Percentiles rank a stretch among this genome's conserved stretches.
Evolutionary conservation across 2,113 vertebrate species (phyloP).

Genomic region (Gopherus evgoodei): DNA sequence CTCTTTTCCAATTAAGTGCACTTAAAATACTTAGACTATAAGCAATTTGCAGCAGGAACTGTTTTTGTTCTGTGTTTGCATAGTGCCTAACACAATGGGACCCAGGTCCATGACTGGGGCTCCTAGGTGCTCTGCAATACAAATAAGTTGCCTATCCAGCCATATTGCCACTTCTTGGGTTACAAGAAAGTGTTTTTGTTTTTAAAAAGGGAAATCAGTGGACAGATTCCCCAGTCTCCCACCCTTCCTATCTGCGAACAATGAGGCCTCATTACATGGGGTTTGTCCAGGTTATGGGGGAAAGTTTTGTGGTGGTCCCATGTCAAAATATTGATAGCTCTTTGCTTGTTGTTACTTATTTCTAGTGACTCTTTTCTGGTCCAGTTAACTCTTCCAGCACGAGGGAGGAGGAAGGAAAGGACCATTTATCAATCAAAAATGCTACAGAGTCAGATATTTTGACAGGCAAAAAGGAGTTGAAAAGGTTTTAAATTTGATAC

Average conservation of each 20-base stretch:
- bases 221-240: conserved; percentile 42
- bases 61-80: background rate
- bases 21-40: background rate
- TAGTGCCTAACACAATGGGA: background rate
- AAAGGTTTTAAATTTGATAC: background rate
- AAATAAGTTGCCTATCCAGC: conserved; percentile 50
- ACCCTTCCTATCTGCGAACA: conserved; percentile 33
- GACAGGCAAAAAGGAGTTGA: background rate
- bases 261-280: conserved; percentile 10
- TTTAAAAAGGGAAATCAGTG: conserved; percentile 37
- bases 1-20: background rate
- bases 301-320: background rate
- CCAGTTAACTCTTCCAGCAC: background rate
- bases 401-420: background rate
- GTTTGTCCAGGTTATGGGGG: background rate
- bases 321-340: background rate
- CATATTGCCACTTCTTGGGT: background rate
- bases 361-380: background rate
- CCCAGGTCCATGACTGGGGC: background rate
- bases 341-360: background rate
- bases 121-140: conserved; percentile 18
- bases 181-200: conserved; percentile 46
- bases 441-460: background rate
- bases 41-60: background rate
- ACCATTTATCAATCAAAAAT: background rate